Conservation (phyloP, 2,888 invertebrate species). For the Cantharis lateralis region DNA sequence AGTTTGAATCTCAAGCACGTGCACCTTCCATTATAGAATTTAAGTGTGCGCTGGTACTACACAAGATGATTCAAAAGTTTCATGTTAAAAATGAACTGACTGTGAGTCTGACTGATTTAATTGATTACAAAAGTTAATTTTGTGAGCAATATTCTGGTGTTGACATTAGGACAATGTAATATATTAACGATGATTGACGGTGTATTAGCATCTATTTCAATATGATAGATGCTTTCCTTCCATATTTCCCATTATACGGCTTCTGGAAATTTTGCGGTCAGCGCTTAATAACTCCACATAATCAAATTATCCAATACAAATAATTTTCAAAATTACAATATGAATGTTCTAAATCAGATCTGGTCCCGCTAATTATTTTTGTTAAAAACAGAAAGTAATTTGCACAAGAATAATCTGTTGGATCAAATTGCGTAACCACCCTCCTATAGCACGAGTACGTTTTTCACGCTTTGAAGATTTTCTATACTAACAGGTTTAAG, state of each 20-base stretch:
- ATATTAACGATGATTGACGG: conserved; percentile 42
- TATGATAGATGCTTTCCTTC: conserved; percentile 36
- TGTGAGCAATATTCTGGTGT: conserved; percentile 33
- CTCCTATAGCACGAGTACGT: conserved; percentile 37
- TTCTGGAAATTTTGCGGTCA: conserved; percentile 5
- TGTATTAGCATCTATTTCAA: conserved; percentile 34
- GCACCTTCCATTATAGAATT: background rate
- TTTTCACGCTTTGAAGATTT: conserved; percentile 53
- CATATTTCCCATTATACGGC: conserved; percentile 1
- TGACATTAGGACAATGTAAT: conserved; percentile 41
- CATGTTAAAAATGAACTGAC: background rate
- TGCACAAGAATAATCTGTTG: conserved; percentile 43
- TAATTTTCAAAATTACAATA: background rate
- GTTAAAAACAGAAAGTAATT: background rate
- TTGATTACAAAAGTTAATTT: background rate
- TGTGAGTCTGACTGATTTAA: background rate
- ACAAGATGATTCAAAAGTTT: background rate
- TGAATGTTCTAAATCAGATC: background rate
- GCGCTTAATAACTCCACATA: background rate
- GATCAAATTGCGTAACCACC: conserved; percentile 51
- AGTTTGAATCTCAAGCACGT: background rate
- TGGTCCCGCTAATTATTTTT: background rate
- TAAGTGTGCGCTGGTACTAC: background rate
- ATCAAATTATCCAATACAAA: background rate
- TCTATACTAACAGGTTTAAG: conserved; percentile 57